These are phyloP conservation scores for Entomobrya proxima DNA, from an alignment of 2,888 invertebrate species.

Conservation along the genomic window DNA sequence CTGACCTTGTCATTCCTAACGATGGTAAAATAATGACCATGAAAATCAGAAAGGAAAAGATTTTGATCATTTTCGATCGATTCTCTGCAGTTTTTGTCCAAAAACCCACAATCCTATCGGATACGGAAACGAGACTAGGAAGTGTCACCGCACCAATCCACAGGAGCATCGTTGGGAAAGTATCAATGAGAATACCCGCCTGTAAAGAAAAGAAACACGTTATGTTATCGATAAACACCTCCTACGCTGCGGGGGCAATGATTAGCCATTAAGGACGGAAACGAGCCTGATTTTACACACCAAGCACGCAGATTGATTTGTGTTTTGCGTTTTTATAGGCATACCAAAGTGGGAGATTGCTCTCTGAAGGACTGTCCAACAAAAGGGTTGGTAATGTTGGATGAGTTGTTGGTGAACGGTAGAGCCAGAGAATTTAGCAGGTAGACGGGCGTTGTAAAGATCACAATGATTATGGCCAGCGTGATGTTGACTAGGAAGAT, in stretches of 20 bases:
- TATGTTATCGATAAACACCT: background rate
- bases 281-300: background rate
- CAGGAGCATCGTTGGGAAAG: constrained; percentile 91
- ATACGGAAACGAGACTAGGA: constrained; percentile 93
- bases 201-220: constrained; percentile 76
- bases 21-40: constrained; percentile 97
- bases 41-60: constrained; percentile 91
- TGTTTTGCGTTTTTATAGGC: background rate
- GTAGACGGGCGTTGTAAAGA: constrained; percentile 88
- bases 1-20: constrained; percentile 87
- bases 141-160: constrained; percentile 94
- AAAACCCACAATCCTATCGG: constrained; percentile 93
- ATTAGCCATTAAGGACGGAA: background rate
- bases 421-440: constrained; percentile 79
- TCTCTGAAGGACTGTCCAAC: constrained; percentile 37
- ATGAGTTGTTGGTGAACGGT: constrained; percentile 48
- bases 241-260: no score
- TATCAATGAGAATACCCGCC: constrained; percentile 86
- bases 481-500: constrained; percentile 88
- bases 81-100: constrained; percentile 96
- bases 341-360: constrained; percentile 54
- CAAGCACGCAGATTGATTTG: background rate
- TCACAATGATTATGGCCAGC: constrained; percentile 89
- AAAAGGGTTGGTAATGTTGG: constrained; percentile 9
- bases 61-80: constrained; percentile 95